Conservation (phyloP, 2,888 invertebrate genomes). For the Agrotis ipsilon region DNA sequence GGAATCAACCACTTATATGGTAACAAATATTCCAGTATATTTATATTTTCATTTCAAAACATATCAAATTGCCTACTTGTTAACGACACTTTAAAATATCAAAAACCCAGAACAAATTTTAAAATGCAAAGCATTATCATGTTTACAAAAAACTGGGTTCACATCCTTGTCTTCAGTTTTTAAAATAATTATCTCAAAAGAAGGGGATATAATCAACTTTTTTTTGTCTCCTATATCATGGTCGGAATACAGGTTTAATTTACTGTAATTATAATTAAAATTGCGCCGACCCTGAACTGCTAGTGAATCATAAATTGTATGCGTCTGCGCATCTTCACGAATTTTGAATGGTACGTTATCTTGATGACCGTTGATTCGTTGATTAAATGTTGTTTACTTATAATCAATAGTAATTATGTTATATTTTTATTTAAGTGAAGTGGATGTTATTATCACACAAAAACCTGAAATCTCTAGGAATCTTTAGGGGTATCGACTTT, state of each 20-base stretch:
- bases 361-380: constrained; percentile 37
- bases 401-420: neutral
- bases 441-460: no score
- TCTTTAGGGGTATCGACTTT: no score
- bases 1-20: neutral
- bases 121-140: constrained; percentile 2
- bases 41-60: no score
- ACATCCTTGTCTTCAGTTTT: constrained; percentile 48
- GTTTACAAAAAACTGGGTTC: constrained; percentile 19
- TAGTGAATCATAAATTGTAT: constrained; percentile 39
- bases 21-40: neutral
- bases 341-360: constrained; percentile 24
- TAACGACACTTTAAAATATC: neutral
- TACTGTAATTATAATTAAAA: constrained; percentile 39
- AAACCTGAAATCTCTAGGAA: no score
- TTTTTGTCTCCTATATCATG: constrained; percentile 41
- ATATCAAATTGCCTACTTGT: no score
- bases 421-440: no score
- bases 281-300: constrained; percentile 45
- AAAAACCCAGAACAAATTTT: neutral
- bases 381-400: neutral
- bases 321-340: constrained; percentile 41
- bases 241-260: constrained; percentile 47
- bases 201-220: constrained; percentile 27
- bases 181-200: constrained; percentile 20